Conservation (phyloP, 2,113 vertebrate species). For the Chamaetylas fuelleborni region DNA sequence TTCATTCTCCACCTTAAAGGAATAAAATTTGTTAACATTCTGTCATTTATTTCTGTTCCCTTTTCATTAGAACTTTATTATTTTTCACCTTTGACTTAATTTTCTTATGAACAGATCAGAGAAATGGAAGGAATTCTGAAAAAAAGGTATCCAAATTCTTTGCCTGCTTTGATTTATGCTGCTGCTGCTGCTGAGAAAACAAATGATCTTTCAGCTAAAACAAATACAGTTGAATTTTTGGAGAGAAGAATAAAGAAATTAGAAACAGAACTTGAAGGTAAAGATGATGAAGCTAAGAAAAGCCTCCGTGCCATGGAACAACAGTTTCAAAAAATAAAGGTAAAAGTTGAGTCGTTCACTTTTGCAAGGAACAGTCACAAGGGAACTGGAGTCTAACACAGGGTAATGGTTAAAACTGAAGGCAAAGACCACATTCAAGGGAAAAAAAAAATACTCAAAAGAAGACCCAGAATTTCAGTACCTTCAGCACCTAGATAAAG, state of each 20-base stretch:
- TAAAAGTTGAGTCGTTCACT: constrained; percentile 12
- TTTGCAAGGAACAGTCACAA: neutral
- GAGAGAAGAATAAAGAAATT: constrained; percentile 86
- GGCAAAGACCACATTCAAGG: neutral
- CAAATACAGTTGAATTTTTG: constrained; percentile 76
- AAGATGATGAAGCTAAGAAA: constrained; percentile 89
- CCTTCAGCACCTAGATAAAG: neutral
- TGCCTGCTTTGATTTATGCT: constrained; percentile 89
- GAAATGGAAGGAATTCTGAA: constrained; percentile 91
- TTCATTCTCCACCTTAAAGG: neutral
- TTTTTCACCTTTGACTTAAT: neutral
- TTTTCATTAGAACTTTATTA: neutral
- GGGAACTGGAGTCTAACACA: neutral
- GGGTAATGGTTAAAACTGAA: neutral
- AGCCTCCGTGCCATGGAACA: constrained; percentile 89
- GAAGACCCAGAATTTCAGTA: neutral
- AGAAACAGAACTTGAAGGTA: constrained; percentile 88
- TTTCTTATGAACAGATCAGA: constrained; percentile 80
- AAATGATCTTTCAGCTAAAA: constrained; percentile 42
- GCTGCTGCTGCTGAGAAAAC: constrained; percentile 76
- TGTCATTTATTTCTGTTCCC: neutral
- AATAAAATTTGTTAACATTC: neutral
- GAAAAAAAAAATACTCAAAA: neutral
- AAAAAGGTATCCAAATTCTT: constrained; percentile 86
- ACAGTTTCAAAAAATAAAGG: constrained; percentile 90